Evolutionary conservation across 2,888 invertebrate species (phyloP), one percentile per base, ranked within the genome.

Genomic region (Rutpela maculata): DNA sequence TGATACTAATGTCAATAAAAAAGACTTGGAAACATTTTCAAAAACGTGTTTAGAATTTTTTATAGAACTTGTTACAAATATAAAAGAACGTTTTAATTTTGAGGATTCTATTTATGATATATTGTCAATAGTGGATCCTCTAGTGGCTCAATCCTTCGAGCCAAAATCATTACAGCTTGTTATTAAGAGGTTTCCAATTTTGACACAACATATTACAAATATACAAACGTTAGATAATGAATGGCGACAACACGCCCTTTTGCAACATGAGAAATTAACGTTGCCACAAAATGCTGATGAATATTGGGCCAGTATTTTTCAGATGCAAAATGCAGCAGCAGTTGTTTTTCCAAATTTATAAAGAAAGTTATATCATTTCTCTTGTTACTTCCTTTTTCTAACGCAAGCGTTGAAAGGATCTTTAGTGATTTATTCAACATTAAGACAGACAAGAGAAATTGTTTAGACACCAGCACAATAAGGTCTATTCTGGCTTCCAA

Each of bases 31-130:
- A 9, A 65, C 18, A 65, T 75, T 65, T 75, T 71, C 18, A 43
- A 70, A 71, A 55, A 60, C 65, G 15, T 76, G 65, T 43, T 74
- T 72, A 50, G 22, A 63, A 12, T 80, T 78, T 76, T 80, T 76
- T 63, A 74, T 78, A 3, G 65, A 74, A 75, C n/a, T 78, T 26
- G 72, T 68, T 12, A 62, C 60, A 74, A 69, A 63, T 17, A 56
- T 73, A 74, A 80, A 76, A 59, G 56, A 76, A 55, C 76, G 78
- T 26, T 78, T 82, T 71, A 55, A 60, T 19, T 83, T 82, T 80
- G 38, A 62, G 18, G 81, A 82, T 68, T 43, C 56, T 15, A 72
- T 81, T n/a, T 83, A 77, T 74, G 78, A 84, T n/a, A 70, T 81
- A 22, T 38, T 83, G 62, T 50, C 38, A 31, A 71, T 81, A 50